Evolutionary conservation across 2,888 invertebrate genomes (phyloP), one percentile per base, ranked within the genome.

Genomic region (Eristalis intricaria): DNA sequence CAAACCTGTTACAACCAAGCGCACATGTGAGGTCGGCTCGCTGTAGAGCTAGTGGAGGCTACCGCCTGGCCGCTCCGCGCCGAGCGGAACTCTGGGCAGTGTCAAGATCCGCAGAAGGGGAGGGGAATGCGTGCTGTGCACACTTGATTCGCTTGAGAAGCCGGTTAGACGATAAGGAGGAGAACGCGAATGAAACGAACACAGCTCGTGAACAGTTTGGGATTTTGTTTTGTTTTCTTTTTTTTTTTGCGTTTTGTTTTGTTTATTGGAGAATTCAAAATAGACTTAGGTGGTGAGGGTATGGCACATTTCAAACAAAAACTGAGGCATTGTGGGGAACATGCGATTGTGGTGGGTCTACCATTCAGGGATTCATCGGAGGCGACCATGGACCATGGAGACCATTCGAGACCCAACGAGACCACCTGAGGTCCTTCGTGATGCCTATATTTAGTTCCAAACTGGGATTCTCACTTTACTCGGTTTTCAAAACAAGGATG

Each of bases 141-240:
- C 56, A 69, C 58, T 69, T 69, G 58, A 58, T 35, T 58, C 35
- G 32, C n/a, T 35, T n/a, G 58, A 22, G 35, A 58, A 58, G 43
- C 68, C 50, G 68, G 68, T 50, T 50, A 32, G 29, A 29, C 29
- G 29, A 68, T n/a, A 22, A 56, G 60, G 15, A 60, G 26, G 60
- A 26, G 60, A 60, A 23, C 56, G 35, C 22, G 58, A 58, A 58
- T 11, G 56, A 50, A 56, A 32, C 50, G 19, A 26, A 19, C 65
- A 66, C 11, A 29, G 56, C 32, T 68, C 56, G 43, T 26, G 29
- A n/a, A 26, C 29, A 26, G 43, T 43, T 43, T 43, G 43, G 43
- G 3, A 43, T n/a, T 43, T 43, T 40, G 13, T 8, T 40, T 2
- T 8, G 5, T 40, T 40, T 15, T 15, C 15, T n/a, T 2, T 43